Base-by-base conservation (phyloP, 2,888 invertebrate genomes). In the Protodeltote pygarga region DNA sequence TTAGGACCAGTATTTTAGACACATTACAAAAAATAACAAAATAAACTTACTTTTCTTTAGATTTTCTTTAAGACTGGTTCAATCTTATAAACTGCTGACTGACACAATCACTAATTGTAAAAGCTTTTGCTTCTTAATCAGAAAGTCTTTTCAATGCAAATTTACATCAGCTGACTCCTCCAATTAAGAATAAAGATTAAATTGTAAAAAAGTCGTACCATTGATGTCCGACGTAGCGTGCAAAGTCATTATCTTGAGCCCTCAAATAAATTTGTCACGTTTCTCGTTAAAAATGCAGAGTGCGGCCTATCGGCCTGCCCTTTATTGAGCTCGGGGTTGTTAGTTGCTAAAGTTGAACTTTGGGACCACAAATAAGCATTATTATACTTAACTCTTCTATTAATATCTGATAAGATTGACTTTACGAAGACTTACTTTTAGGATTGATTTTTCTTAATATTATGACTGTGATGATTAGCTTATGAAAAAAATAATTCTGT, bases 251-350 rank as follows among this genome's bases (percentile, higher is more conserved):
- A 67, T 54, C 40, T 46, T 29, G 45, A 34, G 31, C 27, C 35
- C 24, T 34, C 54, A 62, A 45, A 42, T 62, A 53, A 65, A 50
- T 60, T 44, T 40, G 45, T 51, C 59, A 57, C 63, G 57, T 44
- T 37, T 37, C 48, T 58, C 55, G 54, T 65, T 66, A 59, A 69
- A 69, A 69, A 71, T 69, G 62, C 66, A 60, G 55, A 70, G 62
- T 48, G 40, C 35, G 41, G 32, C 13, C 29, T 42, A 41, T 54
- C 47, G 59, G 49, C 11, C 23, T 54, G 35, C 37, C 46, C 50
- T 58, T 52, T 46, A 51, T 52, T 55, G 28, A 40, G 2, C 10
- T 16, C 38, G 63, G 58, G 58, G 58, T 11, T 49, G 21, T 2
- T 13, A 9, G 19, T 4, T 3, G 1, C 6, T 0, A 9, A 15